A percentile compares a stretch with the other conserved stretches of the same genome.
Evolutionary conservation across 2,113 vertebrate genomes (phyloP).

Genomic region (Corapipo altera): DNA sequence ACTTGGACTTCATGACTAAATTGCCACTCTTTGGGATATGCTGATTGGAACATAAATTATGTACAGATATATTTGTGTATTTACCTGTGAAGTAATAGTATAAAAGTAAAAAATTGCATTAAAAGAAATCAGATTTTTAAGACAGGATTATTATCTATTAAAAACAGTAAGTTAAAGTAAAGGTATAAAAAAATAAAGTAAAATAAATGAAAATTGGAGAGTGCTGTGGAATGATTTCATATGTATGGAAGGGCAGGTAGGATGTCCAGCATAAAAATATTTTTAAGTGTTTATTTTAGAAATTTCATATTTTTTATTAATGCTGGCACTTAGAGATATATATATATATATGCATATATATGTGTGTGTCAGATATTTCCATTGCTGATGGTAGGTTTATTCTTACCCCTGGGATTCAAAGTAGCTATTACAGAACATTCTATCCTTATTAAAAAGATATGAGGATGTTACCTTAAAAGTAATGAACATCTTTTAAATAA

Average conservation of each 20-base stretch:
- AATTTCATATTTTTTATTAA: neutral
- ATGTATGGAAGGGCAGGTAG: neutral
- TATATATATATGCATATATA: rapidly evolving
- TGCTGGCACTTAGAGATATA: neutral
- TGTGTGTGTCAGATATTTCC: neutral
- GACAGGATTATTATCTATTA: neutral
- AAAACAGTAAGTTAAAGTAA: neutral
- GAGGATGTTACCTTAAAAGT: neutral
- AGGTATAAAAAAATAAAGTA: neutral
- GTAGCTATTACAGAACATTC: neutral
- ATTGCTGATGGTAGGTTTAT: neutral
- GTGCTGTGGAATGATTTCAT: neutral
- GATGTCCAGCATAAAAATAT: neutral
- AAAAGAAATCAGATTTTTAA: neutral
- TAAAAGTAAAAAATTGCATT: neutral
- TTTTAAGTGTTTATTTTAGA: neutral
- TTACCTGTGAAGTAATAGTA: neutral
- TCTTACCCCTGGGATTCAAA: neutral
- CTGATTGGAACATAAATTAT: neutral
- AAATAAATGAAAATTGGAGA: neutral
- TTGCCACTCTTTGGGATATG: neutral
- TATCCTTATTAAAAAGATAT: neutral
- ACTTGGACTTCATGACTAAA: neutral
- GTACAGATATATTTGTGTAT: neutral
- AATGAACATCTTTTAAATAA: neutral